Percentiles rank a stretch among this genome's conserved stretches.
Conservation (phyloP, 2,888 invertebrate species). For the Oxyteleia sp. region DNA sequence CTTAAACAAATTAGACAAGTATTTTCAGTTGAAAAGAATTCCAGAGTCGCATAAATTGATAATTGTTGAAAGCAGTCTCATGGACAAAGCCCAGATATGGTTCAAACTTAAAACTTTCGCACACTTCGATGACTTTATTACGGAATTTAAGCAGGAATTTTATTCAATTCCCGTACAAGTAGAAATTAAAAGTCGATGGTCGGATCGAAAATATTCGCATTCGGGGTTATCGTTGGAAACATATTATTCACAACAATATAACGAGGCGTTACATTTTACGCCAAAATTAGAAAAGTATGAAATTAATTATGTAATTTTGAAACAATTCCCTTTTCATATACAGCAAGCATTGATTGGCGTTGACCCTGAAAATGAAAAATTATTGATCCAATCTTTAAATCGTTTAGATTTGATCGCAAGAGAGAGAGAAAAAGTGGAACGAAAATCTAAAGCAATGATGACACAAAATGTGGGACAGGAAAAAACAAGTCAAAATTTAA, state of each 20-base stretch:
- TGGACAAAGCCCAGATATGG: not conserved
- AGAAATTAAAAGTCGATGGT: not conserved
- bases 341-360: not conserved
- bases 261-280: not conserved
- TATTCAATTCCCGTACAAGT: constrained; percentile 1
- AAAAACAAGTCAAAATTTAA: too few species aligned
- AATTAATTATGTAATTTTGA: constrained; percentile 1
- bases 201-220: not conserved
- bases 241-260: constrained; percentile 8
- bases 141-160: not conserved
- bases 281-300: not conserved
- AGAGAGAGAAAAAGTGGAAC: too few species aligned
- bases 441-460: too few species aligned
- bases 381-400: not conserved
- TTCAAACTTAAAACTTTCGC: not conserved
- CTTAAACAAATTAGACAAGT: constrained; percentile 2
- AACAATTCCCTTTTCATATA: constrained; percentile 4
- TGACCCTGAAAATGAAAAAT: not conserved
- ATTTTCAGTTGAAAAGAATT: constrained; percentile 4
- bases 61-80: constrained; percentile 6
- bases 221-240: not conserved
- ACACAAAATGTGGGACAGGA: too few species aligned
- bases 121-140: not conserved
- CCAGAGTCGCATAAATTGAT: constrained; percentile 9
- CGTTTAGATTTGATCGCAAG: not conserved